These are phyloP conservation scores for Sporophila hypoxantha DNA, from an alignment of 2,113 vertebrate species.

Conservation along the genomic window DNA sequence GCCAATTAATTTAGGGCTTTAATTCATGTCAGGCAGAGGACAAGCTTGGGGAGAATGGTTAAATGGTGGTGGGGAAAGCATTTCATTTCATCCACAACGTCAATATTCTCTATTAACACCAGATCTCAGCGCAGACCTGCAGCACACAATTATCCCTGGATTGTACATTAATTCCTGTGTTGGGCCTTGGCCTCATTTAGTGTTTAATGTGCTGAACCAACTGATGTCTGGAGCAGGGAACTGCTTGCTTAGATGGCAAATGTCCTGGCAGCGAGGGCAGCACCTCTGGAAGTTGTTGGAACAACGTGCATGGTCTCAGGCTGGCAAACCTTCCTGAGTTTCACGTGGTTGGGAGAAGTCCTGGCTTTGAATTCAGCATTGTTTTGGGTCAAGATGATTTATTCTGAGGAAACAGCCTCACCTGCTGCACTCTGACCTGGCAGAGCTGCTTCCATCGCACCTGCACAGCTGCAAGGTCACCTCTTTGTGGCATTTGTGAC, in stretches of 20 bases:
- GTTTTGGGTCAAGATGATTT: neutral
- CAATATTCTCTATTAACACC: neutral
- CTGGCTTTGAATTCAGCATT: neutral
- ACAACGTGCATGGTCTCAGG: neutral
- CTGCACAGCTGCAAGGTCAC: neutral
- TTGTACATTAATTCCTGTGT: neutral
- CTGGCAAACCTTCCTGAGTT: neutral
- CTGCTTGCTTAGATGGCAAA: neutral
- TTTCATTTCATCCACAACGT: neutral
- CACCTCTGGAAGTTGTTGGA: neutral
- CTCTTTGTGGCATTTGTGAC: neutral
- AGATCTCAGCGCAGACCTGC: neutral
- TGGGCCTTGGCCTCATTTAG: neutral
- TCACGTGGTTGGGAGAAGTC: neutral
- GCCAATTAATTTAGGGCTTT: neutral
- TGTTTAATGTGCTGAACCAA: neutral
- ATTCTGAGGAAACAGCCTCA: neutral
- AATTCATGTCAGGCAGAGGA: neutral
- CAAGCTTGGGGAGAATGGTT: neutral
- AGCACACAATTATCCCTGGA: neutral
- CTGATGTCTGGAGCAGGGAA: neutral
- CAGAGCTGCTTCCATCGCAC: neutral
- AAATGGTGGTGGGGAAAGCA: neutral
- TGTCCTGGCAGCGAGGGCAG: neutral
- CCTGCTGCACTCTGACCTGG: neutral